Percentiles rank a stretch among this genome's conserved stretches.
Evolutionary conservation across 2,797 vertebrate species (phyloP).

Genomic region (Crenichthys baileyi): DNA sequence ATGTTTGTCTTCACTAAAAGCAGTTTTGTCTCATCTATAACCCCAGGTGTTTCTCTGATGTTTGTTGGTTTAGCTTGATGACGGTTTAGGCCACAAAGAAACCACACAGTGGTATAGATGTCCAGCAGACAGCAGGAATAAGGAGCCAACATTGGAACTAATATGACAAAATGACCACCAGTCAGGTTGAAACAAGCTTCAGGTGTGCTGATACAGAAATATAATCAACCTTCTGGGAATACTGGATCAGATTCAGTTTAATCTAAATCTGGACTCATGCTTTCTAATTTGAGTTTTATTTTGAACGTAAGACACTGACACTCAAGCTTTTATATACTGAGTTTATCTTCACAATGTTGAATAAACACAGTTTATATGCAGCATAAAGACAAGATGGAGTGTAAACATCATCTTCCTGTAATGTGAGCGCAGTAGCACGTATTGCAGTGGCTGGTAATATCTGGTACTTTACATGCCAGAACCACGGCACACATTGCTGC

Average conservation of each 20-base stretch:
- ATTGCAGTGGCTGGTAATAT: neutral
- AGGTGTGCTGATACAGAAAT: neutral
- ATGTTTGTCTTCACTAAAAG: neutral
- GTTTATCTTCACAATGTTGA: neutral
- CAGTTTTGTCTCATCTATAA: neutral
- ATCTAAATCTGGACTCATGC: slow-evolving; percentile 14
- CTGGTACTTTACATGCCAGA: slow-evolving; percentile 5
- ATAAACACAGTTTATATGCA: neutral
- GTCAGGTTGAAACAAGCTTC: neutral
- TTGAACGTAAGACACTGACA: neutral
- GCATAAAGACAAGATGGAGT: neutral
- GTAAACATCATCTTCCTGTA: neutral
- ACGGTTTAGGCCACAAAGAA: neutral
- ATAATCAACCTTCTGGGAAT: neutral
- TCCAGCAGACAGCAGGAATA: neutral
- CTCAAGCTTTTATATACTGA: neutral
- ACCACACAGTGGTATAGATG: neutral
- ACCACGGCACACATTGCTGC: neutral
- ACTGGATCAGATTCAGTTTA: neutral
- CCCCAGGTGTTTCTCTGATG: neutral
- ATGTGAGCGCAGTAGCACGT: neutral
- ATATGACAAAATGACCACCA: neutral
- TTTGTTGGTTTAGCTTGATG: neutral
- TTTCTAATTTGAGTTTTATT: slow-evolving; percentile 8
- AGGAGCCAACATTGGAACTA: neutral